Evolutionary conservation across 2,888 invertebrate species (phyloP), one percentile per base, ranked within the genome.

Genomic region (Drosophila demipolita): DNA sequence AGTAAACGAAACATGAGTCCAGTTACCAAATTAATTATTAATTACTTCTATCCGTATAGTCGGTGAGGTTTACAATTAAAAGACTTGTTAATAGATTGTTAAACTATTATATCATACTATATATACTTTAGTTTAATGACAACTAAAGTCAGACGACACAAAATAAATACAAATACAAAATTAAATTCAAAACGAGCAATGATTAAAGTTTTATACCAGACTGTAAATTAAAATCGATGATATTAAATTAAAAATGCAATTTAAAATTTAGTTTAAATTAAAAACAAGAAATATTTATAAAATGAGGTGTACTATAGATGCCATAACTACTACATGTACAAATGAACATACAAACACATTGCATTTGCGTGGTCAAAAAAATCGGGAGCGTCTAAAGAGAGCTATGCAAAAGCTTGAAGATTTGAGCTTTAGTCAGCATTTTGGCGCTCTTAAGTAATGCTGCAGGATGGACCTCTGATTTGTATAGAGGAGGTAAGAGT

Each of bases 391-490:
- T 8, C 15, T 45, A 15, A 45, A 45, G 23, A 45, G 45, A 45
- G 23, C 23, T 23, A 45, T 7, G 45, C 23, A 15, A 45, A 23
- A 45, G 45, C 45, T 45, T 23, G 15, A 45, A 45, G 3, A 23
- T 8, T 29, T 29, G 23, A 45, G 23, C 45, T 45, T 45, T 45
- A 15, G 23, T 45, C 23, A 45, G 45, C 23, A 23, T 45, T 45
- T 45, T 45, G 45, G 23, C 15, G 23, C 45, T 45, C 45, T 45
- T 45, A 45, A 45, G 23, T 49, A 49, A 29, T 9, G 26, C 49
- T 49, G 49, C 17, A 49, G 9, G 49, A 45, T 9, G 49, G 26
- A 45, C 45, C 45, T 23, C 23, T 23, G 45, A 23, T 15, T 23
- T 23, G 20, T 45, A 45, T 4, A 45, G 8, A 45, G 23, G 20